Conservation (phyloP, 2,113 vertebrate species). For the Seriola quinqueradiata region DNA sequence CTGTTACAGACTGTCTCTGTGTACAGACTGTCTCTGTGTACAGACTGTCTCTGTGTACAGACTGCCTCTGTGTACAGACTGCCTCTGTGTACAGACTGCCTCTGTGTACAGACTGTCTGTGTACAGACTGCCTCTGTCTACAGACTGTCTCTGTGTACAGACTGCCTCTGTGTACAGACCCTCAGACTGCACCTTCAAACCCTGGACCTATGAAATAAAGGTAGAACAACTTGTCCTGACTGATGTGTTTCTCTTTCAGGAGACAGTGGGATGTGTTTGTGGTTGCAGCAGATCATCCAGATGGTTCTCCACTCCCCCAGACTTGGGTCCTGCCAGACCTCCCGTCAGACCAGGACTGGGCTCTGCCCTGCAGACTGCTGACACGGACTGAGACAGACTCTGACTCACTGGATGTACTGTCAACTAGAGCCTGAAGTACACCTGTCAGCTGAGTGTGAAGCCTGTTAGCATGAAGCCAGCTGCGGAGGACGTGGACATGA, state of each 20-base stretch:
- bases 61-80: no score
- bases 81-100: no score
- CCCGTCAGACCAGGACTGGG: constrained; percentile 91
- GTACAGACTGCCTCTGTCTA: no score
- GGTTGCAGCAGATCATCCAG: constrained; percentile 89
- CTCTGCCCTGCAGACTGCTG: constrained; percentile 84
- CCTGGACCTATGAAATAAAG: no score
- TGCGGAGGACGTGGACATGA: not conserved
- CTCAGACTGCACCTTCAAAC: no score
- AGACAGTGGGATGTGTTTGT: constrained; percentile 93
- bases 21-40: no score
- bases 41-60: no score
- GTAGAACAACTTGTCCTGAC: no score
- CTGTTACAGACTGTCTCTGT: no score
- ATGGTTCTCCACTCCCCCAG: constrained; percentile 89
- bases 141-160: no score
- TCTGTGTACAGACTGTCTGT: no score
- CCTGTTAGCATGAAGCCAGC: not conserved
- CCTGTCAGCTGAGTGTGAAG: not conserved
- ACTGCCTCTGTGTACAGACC: no score
- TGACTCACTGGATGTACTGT: not conserved
- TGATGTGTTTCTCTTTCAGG: constrained; percentile 78
- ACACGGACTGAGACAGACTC: constrained; percentile 4
- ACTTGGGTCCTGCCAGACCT: constrained; percentile 90
- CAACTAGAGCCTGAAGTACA: not conserved